Evolutionary conservation across 2,113 vertebrate genomes (phyloP).

Genomic region (Chionis minor): DNA sequence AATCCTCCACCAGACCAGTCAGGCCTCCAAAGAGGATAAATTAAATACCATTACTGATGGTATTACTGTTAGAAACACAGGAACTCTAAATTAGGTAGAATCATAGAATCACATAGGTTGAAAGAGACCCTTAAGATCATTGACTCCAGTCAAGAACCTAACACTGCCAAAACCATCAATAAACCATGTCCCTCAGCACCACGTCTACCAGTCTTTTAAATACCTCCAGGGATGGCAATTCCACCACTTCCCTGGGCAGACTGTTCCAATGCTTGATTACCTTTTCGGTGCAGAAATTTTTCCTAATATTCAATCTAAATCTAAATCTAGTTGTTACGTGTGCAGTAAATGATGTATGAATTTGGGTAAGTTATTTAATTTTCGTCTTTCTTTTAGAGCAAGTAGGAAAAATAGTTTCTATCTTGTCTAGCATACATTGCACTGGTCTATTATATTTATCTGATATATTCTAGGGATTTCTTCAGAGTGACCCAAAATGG

Average conservation of each 20-base stretch:
- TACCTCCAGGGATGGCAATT: too few species aligned
- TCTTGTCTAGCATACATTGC: not conserved
- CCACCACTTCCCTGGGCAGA: too few species aligned
- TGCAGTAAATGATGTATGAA: not conserved
- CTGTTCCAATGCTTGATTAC: too few species aligned
- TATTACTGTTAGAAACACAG: not conserved
- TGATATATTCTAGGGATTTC: not conserved
- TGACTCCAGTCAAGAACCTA: too few species aligned
- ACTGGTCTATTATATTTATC: not conserved
- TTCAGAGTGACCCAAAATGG: not conserved
- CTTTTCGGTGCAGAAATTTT: too few species aligned
- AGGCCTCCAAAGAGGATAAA: not conserved
- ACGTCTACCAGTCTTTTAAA: too few species aligned
- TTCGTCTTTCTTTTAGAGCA: not conserved
- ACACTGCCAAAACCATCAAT: too few species aligned
- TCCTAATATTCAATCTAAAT: too few species aligned
- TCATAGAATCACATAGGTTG: too few species aligned
- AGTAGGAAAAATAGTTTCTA: not conserved
- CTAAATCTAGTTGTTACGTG: not conserved
- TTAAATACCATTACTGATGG: not conserved
- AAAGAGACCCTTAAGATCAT: too few species aligned
- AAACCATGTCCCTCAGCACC: too few species aligned
- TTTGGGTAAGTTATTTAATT: not conserved
- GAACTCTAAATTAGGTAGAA: not conserved
- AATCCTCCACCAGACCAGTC: not conserved